Percentiles rank a stretch among this genome's conserved stretches.
phyloP scores from a whole-genome alignment of 2,797 vertebrate genomes.

The Macrochelys suwanniensis region DNA sequence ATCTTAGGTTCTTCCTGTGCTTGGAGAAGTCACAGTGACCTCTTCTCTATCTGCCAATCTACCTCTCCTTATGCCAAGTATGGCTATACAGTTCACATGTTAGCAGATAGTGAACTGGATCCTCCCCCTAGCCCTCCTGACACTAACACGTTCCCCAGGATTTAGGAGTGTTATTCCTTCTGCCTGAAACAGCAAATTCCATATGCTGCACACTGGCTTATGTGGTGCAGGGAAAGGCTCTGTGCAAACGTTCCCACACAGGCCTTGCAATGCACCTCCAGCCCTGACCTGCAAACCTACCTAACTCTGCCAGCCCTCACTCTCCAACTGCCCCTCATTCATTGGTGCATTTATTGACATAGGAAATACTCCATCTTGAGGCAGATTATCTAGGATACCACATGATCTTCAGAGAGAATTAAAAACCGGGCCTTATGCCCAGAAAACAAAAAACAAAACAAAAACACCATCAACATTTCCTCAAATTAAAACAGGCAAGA shows the following conservation, averaged over 20 bases:
- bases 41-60: conserved; percentile 55
- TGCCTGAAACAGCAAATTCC: neutral
- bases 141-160: conserved; percentile 19
- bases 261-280: neutral
- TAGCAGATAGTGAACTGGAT: conserved; percentile 46
- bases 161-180: conserved; percentile 8
- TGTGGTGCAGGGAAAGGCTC: neutral
- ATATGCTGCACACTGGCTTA: neutral
- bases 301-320: neutral
- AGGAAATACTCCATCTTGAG: neutral
- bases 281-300: neutral
- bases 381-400: neutral
- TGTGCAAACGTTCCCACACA: rapidly evolving
- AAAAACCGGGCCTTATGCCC: neutral
- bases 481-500: conserved; percentile 15
- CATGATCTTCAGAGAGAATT: conserved; percentile 8
- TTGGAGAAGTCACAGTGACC: conserved; percentile 62
- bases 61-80: conserved; percentile 74
- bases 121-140: conserved; percentile 4
- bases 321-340: neutral
- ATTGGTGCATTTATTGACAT: conserved; percentile 18
- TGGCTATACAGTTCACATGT: conserved; percentile 58
- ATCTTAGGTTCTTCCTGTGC: conserved; percentile 29
- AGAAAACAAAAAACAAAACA: neutral
- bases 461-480: conserved; percentile 16